Evolutionary conservation across 92 coral and sea anemone genomes (phyloP).

Genomic region (Plumapathes pennacea): DNA sequence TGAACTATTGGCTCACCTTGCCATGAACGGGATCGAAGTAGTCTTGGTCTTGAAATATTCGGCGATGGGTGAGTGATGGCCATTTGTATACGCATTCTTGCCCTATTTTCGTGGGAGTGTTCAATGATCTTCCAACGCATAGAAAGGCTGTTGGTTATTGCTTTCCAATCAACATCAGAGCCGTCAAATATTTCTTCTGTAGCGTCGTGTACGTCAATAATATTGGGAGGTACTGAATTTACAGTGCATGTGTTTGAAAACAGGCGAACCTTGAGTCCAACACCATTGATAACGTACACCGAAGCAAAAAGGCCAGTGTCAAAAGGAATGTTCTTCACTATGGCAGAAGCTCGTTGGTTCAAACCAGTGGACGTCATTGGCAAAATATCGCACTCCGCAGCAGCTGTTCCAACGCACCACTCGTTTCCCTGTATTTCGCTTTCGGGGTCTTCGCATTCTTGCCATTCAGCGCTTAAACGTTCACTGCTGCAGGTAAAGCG

Average conservation of each 20-base stretch:
- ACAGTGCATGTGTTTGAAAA: slow-evolving; percentile 41
- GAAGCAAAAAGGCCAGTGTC: slow-evolving; percentile 68
- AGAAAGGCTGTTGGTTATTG: slow-evolving; percentile 64
- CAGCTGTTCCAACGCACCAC: slow-evolving; percentile 85
- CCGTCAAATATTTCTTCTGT: slow-evolving; percentile 20
- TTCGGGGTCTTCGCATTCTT: slow-evolving; percentile 83
- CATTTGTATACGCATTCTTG: slow-evolving; percentile 79
- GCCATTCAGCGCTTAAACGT: slow-evolving; percentile 69
- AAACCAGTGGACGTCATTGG: slow-evolving; percentile 33
- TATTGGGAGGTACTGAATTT: slow-evolving; percentile 60
- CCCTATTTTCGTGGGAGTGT: slow-evolving; percentile 46
- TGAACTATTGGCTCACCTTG: slow-evolving; percentile 80
- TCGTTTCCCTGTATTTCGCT: slow-evolving; percentile 56
- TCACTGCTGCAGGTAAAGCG: slow-evolving; percentile 70
- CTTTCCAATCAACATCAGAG: slow-evolving; percentile 84
- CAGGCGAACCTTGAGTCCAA: slow-evolving; percentile 57
- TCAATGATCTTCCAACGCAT: slow-evolving; percentile 74
- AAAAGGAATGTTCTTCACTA: slow-evolving; percentile 37
- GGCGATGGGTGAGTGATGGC: slow-evolving; percentile 67
- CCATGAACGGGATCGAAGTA: slow-evolving; percentile 57
- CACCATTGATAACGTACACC: slow-evolving; percentile 68
- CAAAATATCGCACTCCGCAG: slow-evolving; percentile 66
- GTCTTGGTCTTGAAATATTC: slow-evolving; percentile 46
- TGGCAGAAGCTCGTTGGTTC: slow-evolving; percentile 48
- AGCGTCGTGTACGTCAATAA: slow-evolving; percentile 60